Evolutionary conservation across 2,113 vertebrate genomes (phyloP), one percentile per base, ranked within the genome.

Genomic region (Xenopus tropicalis): DNA sequence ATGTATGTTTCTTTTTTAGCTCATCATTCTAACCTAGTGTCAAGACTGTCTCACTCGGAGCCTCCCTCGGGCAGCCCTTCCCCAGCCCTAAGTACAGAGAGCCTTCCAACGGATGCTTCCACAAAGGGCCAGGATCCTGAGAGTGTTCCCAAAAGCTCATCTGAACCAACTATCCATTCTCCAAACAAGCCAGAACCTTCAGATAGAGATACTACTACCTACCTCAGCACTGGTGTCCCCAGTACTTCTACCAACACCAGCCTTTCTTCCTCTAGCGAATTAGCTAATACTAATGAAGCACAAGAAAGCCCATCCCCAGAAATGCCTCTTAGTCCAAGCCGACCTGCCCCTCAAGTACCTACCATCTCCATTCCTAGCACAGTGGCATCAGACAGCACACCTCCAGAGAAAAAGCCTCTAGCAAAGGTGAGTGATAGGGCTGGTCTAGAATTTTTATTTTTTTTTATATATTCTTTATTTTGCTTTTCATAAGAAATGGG

Each of bases 61-160:
- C 91, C 94, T 0, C 94, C 95, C 64, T 94, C 95, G 43, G 89
- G 94, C 74, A 89, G 91, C n/a, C 95, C 96, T 0, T 98, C 96
- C 23, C 93, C 95, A 78, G 95, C 96, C 71, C 92, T 93, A 71
- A 99, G 96, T 8, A 90, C 91, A 1, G 97, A 99, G 81, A 98
- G 95, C 81, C 90, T 99, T 81, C 89, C 93, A 0, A 91, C 91
- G 0, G 91, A 93, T 80, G 82, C 89, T 80, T 89, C 89, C 54
- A 83, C 87, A 81, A 94, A 84, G 70, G 77, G 82, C 0, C 76
- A 79, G 0, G 72, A 56, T 19, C 22, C 52, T 14, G 63, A 68
- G 14, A 56, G 70, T 0, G 72, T 94, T 70, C 87, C 89, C 57
- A 93, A 91, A 82, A 91, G 90, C 74, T 92, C 87, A 42, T 98